Evolutionary conservation across 2,797 vertebrate species (phyloP), one percentile per base, ranked within the genome.

Genomic region (Synanceia verrucosa): DNA sequence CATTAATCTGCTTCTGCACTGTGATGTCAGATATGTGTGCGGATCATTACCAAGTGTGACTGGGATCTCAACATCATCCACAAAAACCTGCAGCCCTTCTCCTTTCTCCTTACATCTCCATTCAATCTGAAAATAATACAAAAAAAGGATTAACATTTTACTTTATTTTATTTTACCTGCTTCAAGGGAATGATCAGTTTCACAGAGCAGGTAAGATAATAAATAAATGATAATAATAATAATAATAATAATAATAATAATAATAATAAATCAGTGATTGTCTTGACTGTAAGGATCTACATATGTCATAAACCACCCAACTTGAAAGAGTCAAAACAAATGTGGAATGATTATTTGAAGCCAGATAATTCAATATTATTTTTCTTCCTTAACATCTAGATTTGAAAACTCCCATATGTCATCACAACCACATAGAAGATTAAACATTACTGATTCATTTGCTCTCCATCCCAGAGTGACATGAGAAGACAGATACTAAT

Each of bases 81-180:
- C 93, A 62, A 94, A 83, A 31, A 96, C 21, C 51, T 55, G 67
- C 18, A 96, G 88, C n/a, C 93, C 89, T 13, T 92, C 79, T 64
- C 48, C 84, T 29, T 81, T 71, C 23, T 90, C 71, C 19, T 92
- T 84, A 78, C 89, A 84, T 46, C 76, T 90, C 95, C 94, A 95
- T 81, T 95, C 94, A 79, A 96, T 90, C 95, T 96, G 88, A 62
- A 78, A 79, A 62, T 29, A 59, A 24, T 0, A 46, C 36, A 63
- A n/a, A n/a, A n/a, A n/a, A n/a, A n/a, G n/a, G n/a, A n/a, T n/a
- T n/a, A n/a, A n/a, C n/a, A n/a, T n/a, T n/a, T n/a, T n/a, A n/a
- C 18, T 41, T 7, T 18, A 16, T 9, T 41, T 41, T 41, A 41
- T 41, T 41, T n/a, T 1, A 52, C 3, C 16, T 24, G 34, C 5